A percentile compares a stretch with the other conserved stretches of the same genome.
phyloP scores from a whole-genome alignment of 2,888 invertebrate species.

The Drosophila parthenogenetica region DNA sequence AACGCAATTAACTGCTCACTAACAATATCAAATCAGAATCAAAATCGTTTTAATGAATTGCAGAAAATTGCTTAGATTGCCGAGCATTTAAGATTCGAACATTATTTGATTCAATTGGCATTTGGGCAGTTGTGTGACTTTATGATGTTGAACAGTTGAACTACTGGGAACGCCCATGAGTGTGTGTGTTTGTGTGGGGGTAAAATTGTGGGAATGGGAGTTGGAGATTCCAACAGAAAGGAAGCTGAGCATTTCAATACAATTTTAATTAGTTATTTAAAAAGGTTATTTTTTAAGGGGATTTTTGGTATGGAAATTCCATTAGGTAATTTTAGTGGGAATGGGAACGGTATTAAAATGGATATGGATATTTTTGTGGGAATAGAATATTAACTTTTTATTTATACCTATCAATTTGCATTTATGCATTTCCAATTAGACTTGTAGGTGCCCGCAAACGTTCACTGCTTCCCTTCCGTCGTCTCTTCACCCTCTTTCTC shows the following conservation, averaged over 20 bases:
- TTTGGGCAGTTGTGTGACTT: conserved; percentile 41
- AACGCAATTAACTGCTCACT: conserved; percentile 71
- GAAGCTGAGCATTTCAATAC: neutral
- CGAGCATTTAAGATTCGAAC: conserved; percentile 54
- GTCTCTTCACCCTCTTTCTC: neutral
- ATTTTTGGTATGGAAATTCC: no score
- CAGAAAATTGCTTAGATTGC: conserved; percentile 73
- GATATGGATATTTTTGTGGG: conserved; percentile 9
- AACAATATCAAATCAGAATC: conserved; percentile 72
- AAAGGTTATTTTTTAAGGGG: neutral
- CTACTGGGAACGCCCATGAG: neutral
- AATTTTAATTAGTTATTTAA: neutral
- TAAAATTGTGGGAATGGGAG: conserved; percentile 13
- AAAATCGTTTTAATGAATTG: conserved; percentile 77
- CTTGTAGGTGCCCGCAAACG: conserved; percentile 52
- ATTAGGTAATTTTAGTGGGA: neutral
- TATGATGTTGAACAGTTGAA: conserved; percentile 3
- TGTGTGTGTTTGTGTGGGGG: neutral
- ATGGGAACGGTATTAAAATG: neutral
- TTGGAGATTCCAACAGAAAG: neutral
- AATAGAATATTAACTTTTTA: conserved; percentile 45
- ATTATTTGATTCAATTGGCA: conserved; percentile 57
- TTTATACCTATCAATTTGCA: conserved; percentile 69
- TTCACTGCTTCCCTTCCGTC: conserved; percentile 5
- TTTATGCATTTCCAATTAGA: conserved; percentile 74